Evolutionary conservation across 1,140 invertebrate species (phyloP).

Genomic region (Homalodisca vitripennis): DNA sequence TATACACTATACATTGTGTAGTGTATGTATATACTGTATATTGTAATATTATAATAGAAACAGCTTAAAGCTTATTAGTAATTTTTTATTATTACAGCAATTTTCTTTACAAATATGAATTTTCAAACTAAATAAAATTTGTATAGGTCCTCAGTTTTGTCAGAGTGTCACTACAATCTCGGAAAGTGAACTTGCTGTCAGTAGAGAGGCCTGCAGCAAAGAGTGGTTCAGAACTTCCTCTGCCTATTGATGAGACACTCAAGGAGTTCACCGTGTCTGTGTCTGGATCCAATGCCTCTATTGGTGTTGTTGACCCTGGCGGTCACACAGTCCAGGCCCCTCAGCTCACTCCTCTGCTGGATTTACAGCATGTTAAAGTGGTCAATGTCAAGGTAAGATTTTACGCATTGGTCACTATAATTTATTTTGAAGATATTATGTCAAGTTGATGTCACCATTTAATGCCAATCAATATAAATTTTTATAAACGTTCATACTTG

Average conservation of each 20-base stretch:
- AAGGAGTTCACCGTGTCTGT: slow-evolving; percentile 66
- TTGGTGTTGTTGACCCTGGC: slow-evolving; percentile 51
- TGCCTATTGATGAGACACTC: slow-evolving; percentile 61
- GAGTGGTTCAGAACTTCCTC: slow-evolving; percentile 49
- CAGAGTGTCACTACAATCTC: slow-evolving; percentile 56
- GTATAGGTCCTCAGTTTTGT: slow-evolving; percentile 64
- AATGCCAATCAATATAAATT: no score
- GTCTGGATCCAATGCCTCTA: slow-evolving; percentile 57
- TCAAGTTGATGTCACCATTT: no score
- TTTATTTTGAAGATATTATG: no score
- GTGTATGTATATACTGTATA: no score
- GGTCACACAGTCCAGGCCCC: slow-evolving; percentile 44
- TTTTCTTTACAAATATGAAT: no score
- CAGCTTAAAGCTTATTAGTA: no score
- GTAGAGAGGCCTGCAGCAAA: slow-evolving; percentile 48
- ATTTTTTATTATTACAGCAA: no score
- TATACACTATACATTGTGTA: no score
- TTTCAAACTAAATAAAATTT: no score
- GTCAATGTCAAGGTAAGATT: slow-evolving; percentile 47
- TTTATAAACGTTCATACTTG: no score
- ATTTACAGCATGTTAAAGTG: slow-evolving; percentile 62
- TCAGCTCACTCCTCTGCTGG: slow-evolving; percentile 53
- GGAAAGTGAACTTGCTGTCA: slow-evolving; percentile 58
- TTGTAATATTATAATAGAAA: no score
- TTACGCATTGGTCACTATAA: no score